phyloP scores from a whole-genome alignment of 2,888 invertebrate species.

The Rugalucina vietnamica region DNA sequence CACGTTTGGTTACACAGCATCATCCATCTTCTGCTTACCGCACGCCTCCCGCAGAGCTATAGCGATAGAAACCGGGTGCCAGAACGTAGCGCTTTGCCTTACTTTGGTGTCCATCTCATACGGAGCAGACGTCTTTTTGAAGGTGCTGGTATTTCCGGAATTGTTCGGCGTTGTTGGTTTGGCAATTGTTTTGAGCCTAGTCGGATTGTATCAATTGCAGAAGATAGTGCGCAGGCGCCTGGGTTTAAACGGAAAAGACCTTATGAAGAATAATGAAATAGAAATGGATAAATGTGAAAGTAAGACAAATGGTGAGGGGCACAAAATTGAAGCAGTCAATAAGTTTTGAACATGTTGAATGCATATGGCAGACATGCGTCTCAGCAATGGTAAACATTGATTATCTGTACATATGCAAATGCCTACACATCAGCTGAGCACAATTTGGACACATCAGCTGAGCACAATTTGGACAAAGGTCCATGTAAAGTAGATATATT shows the following conservation, averaged over 20 bases:
- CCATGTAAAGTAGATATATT: too few species aligned
- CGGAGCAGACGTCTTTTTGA: background rate
- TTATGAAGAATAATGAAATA: background rate
- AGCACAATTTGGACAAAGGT: too few species aligned
- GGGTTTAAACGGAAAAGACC: background rate
- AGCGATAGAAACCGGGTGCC: slow-evolving; percentile 29
- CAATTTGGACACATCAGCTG: too few species aligned
- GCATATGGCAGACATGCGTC: too few species aligned
- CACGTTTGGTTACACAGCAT: slow-evolving; percentile 8
- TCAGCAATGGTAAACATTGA: too few species aligned
- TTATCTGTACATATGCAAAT: too few species aligned
- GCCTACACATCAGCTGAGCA: too few species aligned
- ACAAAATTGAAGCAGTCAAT: too few species aligned
- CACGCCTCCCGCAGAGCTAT: slow-evolving; percentile 24
- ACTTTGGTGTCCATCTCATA: slow-evolving; percentile 36
- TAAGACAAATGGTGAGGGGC: too few species aligned
- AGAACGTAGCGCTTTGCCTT: slow-evolving; percentile 38
- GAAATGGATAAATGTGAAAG: too few species aligned
- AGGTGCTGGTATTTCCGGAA: slow-evolving; percentile 29
- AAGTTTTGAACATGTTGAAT: too few species aligned
- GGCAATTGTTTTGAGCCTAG: background rate
- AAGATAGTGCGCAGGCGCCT: background rate
- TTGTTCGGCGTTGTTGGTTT: slow-evolving; percentile 9
- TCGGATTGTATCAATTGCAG: background rate
- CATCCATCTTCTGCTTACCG: slow-evolving; percentile 1